Percentiles rank a stretch among this genome's conserved stretches.
Evolutionary conservation across 2,797 vertebrate genomes (phyloP).

Genomic region (Squalus acanthias): DNA sequence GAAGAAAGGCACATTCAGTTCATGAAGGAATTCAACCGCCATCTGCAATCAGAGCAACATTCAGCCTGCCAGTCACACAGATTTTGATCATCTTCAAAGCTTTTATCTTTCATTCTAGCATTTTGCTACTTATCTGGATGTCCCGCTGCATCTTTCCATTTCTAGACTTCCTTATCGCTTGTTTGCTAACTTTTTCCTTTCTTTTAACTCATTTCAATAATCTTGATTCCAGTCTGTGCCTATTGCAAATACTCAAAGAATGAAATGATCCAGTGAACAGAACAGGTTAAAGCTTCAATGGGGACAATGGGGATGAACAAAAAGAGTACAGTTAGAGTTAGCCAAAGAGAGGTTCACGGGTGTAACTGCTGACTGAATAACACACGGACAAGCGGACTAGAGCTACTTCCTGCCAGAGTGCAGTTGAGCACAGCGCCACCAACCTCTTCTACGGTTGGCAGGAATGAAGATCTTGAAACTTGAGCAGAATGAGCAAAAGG

Average conservation of each 20-base stretch:
- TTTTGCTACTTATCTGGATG: neutral
- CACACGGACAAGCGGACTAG: neutral
- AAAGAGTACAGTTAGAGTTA: neutral
- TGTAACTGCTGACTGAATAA: neutral
- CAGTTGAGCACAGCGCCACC: no score
- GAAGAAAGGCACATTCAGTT: slow-evolving; percentile 88
- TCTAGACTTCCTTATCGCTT: neutral
- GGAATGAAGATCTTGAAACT: no score
- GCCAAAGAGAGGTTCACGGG: neutral
- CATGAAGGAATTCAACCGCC: slow-evolving; percentile 91
- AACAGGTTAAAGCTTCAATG: neutral
- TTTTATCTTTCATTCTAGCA: neutral
- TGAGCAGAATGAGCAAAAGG: no score
- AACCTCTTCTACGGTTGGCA: no score
- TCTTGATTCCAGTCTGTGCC: neutral
- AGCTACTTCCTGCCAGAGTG: no score
- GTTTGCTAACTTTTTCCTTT: neutral
- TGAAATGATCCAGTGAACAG: no score
- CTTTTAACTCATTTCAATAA: neutral
- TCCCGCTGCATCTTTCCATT: neutral
- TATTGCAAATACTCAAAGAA: neutral
- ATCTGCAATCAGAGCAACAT: slow-evolving; percentile 62
- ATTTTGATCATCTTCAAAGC: neutral
- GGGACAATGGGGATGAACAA: neutral
- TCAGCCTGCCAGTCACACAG: neutral